phyloP scores from a whole-genome alignment of 2,113 vertebrate species.

The Ciconia maguari region DNA sequence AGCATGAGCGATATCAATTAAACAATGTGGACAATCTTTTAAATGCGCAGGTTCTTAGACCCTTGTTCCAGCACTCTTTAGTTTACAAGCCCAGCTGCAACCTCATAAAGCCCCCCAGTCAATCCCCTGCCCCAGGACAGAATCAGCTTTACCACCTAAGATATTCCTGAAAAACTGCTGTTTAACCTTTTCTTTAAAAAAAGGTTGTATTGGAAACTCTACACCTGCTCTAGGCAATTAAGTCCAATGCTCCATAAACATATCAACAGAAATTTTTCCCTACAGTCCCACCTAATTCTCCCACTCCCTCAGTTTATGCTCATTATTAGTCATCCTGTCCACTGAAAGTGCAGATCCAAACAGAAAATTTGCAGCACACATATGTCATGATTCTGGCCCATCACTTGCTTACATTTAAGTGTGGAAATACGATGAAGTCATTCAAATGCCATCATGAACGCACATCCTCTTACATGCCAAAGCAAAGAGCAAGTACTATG shows the following conservation, averaged over 20 bases:
- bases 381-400: not conserved
- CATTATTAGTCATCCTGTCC: not conserved
- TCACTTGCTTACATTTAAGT: conserved; percentile 1
- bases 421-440: not conserved
- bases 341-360: conserved; percentile 23
- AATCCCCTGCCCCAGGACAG: not conserved
- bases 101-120: not conserved
- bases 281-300: not conserved
- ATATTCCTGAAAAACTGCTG: not conserved
- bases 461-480: not conserved
- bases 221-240: not conserved
- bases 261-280: not conserved
- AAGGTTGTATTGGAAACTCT: not conserved
- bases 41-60: not conserved
- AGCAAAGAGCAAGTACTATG: not conserved
- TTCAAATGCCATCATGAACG: not conserved
- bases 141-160: not conserved
- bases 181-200: not conserved
- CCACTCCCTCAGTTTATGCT: not conserved
- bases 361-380: not conserved
- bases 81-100: not conserved
- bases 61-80: not conserved
- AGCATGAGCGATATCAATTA: not conserved
- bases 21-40: not conserved
- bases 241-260: not conserved